phyloP scores from a whole-genome alignment of 2,888 invertebrate genomes.

The Anagyrus pseudococci region DNA sequence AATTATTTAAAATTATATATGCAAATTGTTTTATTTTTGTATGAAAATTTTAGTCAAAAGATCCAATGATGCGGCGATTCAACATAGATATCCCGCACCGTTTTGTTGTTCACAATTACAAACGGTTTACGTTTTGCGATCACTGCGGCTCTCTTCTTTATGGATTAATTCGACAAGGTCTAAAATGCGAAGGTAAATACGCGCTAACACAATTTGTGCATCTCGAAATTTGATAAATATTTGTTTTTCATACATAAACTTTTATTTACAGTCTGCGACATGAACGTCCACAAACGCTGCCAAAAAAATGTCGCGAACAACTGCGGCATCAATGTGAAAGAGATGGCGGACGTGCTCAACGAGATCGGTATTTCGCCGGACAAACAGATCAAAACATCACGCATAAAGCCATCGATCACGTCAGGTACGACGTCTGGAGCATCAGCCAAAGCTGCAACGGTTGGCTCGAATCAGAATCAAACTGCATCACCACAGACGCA shows the following conservation, averaged over 20 bases:
- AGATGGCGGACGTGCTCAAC: slow-evolving; percentile 92
- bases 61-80: slow-evolving; percentile 73
- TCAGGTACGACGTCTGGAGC: slow-evolving; percentile 35
- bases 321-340: slow-evolving; percentile 97
- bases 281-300: slow-evolving; percentile 99
- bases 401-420: slow-evolving; percentile 45
- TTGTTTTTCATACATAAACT: neutral
- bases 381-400: slow-evolving; percentile 66
- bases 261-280: slow-evolving; percentile 77
- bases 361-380: slow-evolving; percentile 91
- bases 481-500: slow-evolving; percentile 23
- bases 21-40: neutral
- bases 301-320: slow-evolving; percentile 99
- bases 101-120: slow-evolving; percentile 94
- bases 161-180: slow-evolving; percentile 93
- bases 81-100: slow-evolving; percentile 99
- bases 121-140: slow-evolving; percentile 98
- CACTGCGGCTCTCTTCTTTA: slow-evolving; percentile 98
- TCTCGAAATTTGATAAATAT: neutral
- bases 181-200: slow-evolving; percentile 86
- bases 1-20: too few relatives aligned
- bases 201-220: neutral
- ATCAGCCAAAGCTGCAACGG: slow-evolving; percentile 15
- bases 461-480: slow-evolving; percentile 16
- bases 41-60: slow-evolving; percentile 40